Percentiles rank a stretch among this genome's conserved stretches.
These are phyloP conservation scores for Tamias sibiricus DNA, from an alignment of 2,113 vertebrate genomes.

Conservation along the genomic window DNA sequence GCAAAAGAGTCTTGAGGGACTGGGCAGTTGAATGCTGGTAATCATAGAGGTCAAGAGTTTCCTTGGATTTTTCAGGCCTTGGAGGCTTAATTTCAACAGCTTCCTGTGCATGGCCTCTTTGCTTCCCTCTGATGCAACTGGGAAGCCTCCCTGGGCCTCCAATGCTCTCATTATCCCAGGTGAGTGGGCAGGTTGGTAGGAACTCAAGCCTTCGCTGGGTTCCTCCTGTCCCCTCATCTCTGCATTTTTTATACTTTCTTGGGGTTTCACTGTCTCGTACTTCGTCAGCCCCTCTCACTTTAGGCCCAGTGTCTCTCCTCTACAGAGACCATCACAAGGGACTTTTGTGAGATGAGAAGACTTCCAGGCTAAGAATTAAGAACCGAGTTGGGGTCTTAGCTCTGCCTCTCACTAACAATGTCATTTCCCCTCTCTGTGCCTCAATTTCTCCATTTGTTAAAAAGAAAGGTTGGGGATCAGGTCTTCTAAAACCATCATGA, in stretches of 20 bases:
- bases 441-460: background rate
- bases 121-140: background rate
- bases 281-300: background rate
- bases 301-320: background rate
- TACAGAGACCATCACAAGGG: background rate
- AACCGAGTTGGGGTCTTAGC: background rate
- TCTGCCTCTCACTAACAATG: background rate
- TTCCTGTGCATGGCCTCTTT: background rate
- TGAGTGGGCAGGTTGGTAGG: background rate
- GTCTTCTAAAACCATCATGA: slow-evolving; percentile 26
- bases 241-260: background rate
- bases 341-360: background rate
- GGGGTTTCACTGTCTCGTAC: background rate
- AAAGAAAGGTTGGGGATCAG: background rate
- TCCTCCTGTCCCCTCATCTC: background rate
- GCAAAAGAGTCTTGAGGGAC: background rate
- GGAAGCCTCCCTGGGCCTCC: background rate
- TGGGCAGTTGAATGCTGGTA: background rate
- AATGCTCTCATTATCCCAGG: background rate
- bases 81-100: background rate
- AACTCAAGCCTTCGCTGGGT: background rate
- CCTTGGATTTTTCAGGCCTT: background rate
- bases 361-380: background rate
- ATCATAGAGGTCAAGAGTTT: background rate
- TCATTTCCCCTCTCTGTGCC: background rate